Percentiles rank a stretch among this genome's conserved stretches.
Evolutionary conservation across 2,888 invertebrate species (phyloP).

Genomic region (Trissonchulus sp.): DNA sequence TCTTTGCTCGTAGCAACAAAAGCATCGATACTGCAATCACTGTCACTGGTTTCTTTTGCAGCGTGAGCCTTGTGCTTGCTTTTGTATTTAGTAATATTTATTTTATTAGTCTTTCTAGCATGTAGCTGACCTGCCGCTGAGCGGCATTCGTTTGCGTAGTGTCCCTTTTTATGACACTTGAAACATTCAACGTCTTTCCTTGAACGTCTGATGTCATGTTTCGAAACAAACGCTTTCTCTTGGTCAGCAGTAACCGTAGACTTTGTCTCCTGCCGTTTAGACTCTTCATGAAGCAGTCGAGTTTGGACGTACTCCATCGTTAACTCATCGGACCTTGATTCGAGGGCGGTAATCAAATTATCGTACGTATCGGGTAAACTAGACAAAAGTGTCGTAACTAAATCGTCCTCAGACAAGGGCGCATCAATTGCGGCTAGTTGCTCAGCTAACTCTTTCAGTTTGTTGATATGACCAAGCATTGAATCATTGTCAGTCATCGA

Average conservation of each 20-base stretch:
- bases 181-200: not conserved
- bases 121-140: too few species aligned
- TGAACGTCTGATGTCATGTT: too few species aligned
- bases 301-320: not conserved
- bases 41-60: too few species aligned
- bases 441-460: not conserved
- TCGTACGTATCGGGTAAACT: not conserved
- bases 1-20: too few species aligned
- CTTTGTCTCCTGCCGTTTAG: not conserved
- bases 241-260: too few species aligned
- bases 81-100: too few species aligned
- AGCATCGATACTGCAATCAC: too few species aligned
- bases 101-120: too few species aligned
- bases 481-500: not conserved
- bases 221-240: not conserved
- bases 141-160: not conserved
- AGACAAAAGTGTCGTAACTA: not conserved
- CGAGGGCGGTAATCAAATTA: not conserved
- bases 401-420: not conserved
- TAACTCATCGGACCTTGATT: not conserved
- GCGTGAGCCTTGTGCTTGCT: too few species aligned
- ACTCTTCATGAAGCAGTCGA: not conserved
- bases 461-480: not conserved
- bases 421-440: conserved; percentile 5
- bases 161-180: not conserved